Percentiles rank a stretch among this genome's conserved stretches.
Evolutionary conservation across 1,140 invertebrate species (phyloP).

Genomic region (Brachionus paranguensis): DNA sequence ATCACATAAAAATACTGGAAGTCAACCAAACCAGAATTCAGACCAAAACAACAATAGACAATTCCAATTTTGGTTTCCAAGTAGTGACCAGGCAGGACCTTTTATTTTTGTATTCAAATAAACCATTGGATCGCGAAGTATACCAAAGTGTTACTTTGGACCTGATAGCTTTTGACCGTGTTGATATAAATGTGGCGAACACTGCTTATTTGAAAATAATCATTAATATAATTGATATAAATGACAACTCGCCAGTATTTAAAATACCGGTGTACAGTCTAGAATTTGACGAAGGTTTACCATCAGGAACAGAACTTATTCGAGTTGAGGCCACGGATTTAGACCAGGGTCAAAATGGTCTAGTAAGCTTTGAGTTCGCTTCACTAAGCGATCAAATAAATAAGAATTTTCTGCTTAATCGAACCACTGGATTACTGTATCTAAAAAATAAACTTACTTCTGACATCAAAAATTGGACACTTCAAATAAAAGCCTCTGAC

Average conservation of each 20-base stretch:
- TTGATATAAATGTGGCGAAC: background rate
- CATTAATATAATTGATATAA: conserved; percentile 29
- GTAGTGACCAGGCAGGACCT: background rate
- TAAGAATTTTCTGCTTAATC: background rate
- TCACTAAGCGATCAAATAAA: background rate
- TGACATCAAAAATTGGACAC: background rate
- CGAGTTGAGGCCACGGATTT: conserved; percentile 13
- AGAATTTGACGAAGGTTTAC: background rate
- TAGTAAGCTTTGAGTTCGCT: background rate
- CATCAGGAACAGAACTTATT: background rate
- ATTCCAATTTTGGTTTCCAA: conserved; percentile 12
- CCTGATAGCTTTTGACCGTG: conserved; percentile 1
- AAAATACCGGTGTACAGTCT: background rate
- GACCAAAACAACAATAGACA: background rate
- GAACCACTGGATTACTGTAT: background rate
- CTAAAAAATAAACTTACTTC: background rate
- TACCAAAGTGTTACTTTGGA: conserved; percentile 12
- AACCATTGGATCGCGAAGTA: background rate
- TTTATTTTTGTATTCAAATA: conserved; percentile 9
- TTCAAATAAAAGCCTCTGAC: conserved; percentile 9
- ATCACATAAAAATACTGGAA: background rate
- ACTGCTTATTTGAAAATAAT: background rate
- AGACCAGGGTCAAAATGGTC: conserved; percentile 27
- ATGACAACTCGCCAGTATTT: conserved; percentile 32
- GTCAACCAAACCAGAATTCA: background rate